Evolutionary conservation across 2,888 invertebrate species (phyloP), one percentile per base, ranked within the genome.

Genomic region (Aphelenchoides bicaudatus): DNA sequence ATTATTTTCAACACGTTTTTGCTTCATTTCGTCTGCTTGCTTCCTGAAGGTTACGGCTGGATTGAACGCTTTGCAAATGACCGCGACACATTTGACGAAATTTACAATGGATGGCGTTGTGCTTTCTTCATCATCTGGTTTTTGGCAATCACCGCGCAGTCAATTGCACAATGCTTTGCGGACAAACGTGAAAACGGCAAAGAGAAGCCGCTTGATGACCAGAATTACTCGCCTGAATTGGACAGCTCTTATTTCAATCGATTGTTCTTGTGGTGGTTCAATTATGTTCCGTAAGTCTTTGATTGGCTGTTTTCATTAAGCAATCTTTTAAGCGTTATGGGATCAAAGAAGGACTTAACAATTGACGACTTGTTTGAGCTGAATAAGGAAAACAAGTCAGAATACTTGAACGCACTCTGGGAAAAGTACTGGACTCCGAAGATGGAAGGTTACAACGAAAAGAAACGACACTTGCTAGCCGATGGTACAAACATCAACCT

Each of bases 1-100:
- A 84, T 90, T 56, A 83, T 91, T 61, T 92, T 91, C 81, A 81
- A 90, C 67, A 93, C 92, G 81, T 94, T 93, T 90, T 82, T 92
- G 27, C 75, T 91, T 0, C 80, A 89, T 54, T 82, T 85, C 0
- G 29, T 91, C 34, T 86, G 86, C 49, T 88, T 88, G 1, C 82
- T 86, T 10, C 74, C 76, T 0, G 76, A 77, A 59, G 56, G 73
- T 5, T 74, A 74, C 55, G 64, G 68, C 37, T 67, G 71, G 67
- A 47, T 65, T 23, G 60, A 72, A 39, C 43, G 62, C 16, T n/a
- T 57, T 8, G 29, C 38, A 5, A 53, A 39, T 16, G 37, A 30
- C 23, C 28, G 31, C 5, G 51, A 46, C 19, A 8, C 52, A 34
- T 25, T 54, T n/a, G 21, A 37, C 16, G 53, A 54, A 8, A 27